Base-by-base conservation (phyloP, 1,140 invertebrate genomes). In the Eupristina koningsbergeri region DNA sequence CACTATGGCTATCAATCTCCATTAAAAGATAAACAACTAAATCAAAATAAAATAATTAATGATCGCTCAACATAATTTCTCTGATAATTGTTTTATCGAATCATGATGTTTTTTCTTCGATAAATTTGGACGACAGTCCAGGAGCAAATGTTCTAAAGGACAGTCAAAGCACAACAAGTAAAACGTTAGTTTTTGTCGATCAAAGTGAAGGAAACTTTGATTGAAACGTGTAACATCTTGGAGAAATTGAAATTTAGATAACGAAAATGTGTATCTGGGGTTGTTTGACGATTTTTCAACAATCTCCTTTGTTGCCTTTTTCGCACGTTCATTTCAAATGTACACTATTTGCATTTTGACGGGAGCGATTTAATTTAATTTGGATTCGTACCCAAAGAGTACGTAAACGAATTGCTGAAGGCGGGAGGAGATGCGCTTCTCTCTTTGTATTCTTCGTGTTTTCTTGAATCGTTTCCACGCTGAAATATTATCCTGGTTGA, bases 401-500 rank as follows among this genome's bases (percentile, higher is more conserved):
- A 91, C 86, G 76, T 89, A 92, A 53, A 92, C 1, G 67, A 92
- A 89, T 71, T 91, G 91, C 71, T 89, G 91, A 0, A 91, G 78
- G 75, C 85, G 88, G 0, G 89, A 90, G 26, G 88, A 86, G 0
- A 87, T 89, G 19, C 92, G 89, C 79, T 90, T 90, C 39, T 89
- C 90, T 61, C 89, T 87, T 74, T 89, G 89, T 80, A 90, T 88
- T 36, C 85, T 88, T 82, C 87, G 88, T 3, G 80, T 86, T 58
- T 92, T 91, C 81, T 93, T 93, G 50, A 92, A 93, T 83, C 89
- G 87, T 34, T 88, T 86, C 93, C 93, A 94, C 34, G 90, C 89
- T 19, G 87, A 80, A 39, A 89, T 87, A 58, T 90, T 85, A 26
- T 87, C 83, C 39, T 90, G 85, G 86, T 89, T 88, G 47, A 87